Evolutionary conservation across 2,888 invertebrate species (phyloP).

Genomic region (Malachius bipustulatus): DNA sequence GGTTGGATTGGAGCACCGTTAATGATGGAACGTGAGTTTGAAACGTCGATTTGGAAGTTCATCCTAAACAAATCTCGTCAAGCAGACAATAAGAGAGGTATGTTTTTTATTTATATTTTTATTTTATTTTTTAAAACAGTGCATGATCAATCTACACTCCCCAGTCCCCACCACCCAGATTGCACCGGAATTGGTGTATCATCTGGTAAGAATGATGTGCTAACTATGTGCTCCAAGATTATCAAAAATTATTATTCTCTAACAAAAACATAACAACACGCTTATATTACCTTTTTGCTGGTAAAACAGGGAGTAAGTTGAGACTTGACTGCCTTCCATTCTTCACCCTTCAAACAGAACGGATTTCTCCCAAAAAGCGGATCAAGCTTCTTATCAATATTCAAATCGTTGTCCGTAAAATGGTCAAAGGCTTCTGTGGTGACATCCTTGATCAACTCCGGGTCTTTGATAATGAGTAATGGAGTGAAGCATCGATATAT

Average conservation of each 20-base stretch:
- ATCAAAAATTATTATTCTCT: constrained; percentile 5
- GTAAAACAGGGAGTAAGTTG: constrained; percentile 42
- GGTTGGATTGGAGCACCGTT: no score
- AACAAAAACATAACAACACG: constrained; percentile 11
- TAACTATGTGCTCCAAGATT: no score
- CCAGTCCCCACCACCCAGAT: no score
- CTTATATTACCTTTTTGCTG: constrained; percentile 38
- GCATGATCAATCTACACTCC: no score
- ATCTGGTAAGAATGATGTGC: no score
- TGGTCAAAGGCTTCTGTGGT: constrained; percentile 30
- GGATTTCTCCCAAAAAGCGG: constrained; percentile 39
- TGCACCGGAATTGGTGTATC: no score
- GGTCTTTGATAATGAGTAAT: constrained; percentile 28
- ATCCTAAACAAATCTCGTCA: no score
- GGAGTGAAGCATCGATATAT: constrained; percentile 29
- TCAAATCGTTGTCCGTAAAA: constrained; percentile 33
- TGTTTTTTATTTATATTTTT: no score
- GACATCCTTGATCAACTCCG: constrained; percentile 30
- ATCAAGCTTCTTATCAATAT: constrained; percentile 34
- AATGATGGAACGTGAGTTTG: no score
- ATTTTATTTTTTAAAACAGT: no score
- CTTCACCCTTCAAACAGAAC: constrained; percentile 36
- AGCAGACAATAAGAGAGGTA: no score
- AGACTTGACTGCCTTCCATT: constrained; percentile 40
- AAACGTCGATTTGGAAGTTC: no score